Evolutionary conservation across 2,113 vertebrate genomes (phyloP), one percentile per base, ranked within the genome.

Genomic region (Pseudorectes ferrugineus): DNA sequence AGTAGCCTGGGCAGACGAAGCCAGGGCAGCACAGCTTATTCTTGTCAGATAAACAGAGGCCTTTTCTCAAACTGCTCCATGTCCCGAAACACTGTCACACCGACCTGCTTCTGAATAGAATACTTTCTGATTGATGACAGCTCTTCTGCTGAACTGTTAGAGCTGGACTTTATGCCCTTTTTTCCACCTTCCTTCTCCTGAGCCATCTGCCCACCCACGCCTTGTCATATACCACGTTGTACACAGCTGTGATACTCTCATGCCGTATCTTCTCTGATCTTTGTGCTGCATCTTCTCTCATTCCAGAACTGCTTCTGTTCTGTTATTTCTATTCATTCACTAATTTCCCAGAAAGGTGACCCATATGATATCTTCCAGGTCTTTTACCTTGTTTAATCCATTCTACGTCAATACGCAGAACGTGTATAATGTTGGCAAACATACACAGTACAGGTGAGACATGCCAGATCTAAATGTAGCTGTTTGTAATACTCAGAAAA

Each of bases 31-130:
- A 10, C 7, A 61, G 11, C 2, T 13, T 57, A 7, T 31, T 54
- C 16, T 36, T 40, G 19, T 68, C 46, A 51, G 28, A 67, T 17
- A 71, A 61, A 43, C 12, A 5, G 11, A 43, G 31, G 7, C 25
- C 22, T 61, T 85, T 73, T 45, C 11, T 87, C 55, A 54, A 25
- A 35, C 11, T 61, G 12, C 10, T 55, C 45, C 36, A 4, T 68
- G 57, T 24, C 31, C 29, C 0, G 0, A 68, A 46, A 22, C 1
- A 2, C 6, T 46, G 18, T 52, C 36, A 67, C 9, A 49, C 11
- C 1, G 0, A 57, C 8, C 14, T 2, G 1, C 17, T 83, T 63
- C n/a, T 0, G 1, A 20, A 49, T 10, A 24, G 7, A 38, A 70
- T n/a, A 11, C 10, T 72, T 84, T 65, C 77, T 42, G 14, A 75